These are phyloP conservation scores for Noctuana brunneofusca DNA, from an alignment of 2,888 invertebrate genomes.

Conservation along the genomic window DNA sequence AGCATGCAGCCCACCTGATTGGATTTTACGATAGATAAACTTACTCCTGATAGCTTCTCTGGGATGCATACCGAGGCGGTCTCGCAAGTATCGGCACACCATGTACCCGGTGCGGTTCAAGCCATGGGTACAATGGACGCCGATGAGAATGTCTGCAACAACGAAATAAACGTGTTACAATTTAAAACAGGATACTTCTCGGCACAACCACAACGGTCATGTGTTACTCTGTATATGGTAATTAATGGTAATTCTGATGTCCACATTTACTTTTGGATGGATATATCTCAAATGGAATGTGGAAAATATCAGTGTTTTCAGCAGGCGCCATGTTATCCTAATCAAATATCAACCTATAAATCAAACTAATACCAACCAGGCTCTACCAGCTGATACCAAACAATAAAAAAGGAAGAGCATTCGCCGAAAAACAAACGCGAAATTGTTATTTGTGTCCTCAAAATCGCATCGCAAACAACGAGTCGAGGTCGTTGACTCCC, in stretches of 20 bases:
- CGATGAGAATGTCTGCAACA: slow-evolving; percentile 86
- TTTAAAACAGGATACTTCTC: too few species aligned
- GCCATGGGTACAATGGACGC: slow-evolving; percentile 92
- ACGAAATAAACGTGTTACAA: background rate
- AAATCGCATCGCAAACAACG: slow-evolving; percentile 68
- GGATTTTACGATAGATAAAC: background rate
- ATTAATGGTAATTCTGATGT: too few species aligned
- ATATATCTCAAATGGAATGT: too few species aligned
- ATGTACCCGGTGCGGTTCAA: slow-evolving; percentile 91
- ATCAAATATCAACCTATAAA: background rate
- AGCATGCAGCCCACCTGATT: too few species aligned
- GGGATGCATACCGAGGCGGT: slow-evolving; percentile 81
- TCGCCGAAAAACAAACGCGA: slow-evolving; percentile 15
- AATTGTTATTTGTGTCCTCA: slow-evolving; percentile 69
- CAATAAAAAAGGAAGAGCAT: background rate
- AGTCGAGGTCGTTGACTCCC: slow-evolving; percentile 66
- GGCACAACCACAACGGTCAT: too few species aligned
- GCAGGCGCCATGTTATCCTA: too few species aligned
- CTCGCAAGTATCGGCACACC: slow-evolving; percentile 89
- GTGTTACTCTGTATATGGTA: too few species aligned
- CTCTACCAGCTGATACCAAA: slow-evolving; percentile 7
- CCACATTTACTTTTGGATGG: too few species aligned
- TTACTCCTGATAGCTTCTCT: slow-evolving; percentile 75
- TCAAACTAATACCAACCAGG: background rate
- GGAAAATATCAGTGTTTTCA: too few species aligned